Conservation (phyloP, 2,888 invertebrate genomes). For the Limnephilus rhombicus region DNA sequence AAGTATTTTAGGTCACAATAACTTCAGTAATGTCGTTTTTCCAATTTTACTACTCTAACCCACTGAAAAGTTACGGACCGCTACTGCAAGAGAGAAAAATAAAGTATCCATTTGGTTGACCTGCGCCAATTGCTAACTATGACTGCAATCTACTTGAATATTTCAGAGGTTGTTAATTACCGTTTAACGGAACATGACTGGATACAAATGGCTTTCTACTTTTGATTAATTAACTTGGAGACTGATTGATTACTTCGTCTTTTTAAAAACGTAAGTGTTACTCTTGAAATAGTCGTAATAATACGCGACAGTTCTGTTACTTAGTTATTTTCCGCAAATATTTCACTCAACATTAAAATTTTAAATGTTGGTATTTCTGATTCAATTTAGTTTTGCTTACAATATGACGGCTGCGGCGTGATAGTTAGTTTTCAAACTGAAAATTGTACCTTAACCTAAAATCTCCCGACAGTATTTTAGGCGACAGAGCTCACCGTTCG, state of each 20-base stretch:
- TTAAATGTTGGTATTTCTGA: too few species aligned
- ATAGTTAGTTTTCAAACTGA: too few species aligned
- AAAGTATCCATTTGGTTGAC: background rate
- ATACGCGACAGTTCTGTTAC: background rate
- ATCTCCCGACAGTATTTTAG: too few species aligned
- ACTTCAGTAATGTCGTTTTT: too few species aligned
- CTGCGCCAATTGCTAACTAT: background rate
- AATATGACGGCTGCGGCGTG: too few species aligned
- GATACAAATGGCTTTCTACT: background rate
- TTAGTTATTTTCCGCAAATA: background rate
- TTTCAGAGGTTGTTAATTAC: background rate
- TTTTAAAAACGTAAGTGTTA: background rate
- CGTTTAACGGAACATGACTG: background rate
- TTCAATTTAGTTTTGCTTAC: too few species aligned
- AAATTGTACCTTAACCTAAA: too few species aligned
- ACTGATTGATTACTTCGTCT: background rate
- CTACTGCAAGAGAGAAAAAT: background rate
- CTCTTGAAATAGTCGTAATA: background rate
- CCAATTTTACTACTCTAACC: too few species aligned
- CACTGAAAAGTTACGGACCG: too few species aligned
- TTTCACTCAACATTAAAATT: too few species aligned
- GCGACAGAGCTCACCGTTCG: too few species aligned
- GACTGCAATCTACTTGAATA: background rate
- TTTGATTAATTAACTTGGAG: background rate
- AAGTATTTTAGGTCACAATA: too few species aligned